These are phyloP conservation scores for Callyntrura guangdongensis DNA, from an alignment of 2,888 invertebrate genomes.

Conservation along the genomic window DNA sequence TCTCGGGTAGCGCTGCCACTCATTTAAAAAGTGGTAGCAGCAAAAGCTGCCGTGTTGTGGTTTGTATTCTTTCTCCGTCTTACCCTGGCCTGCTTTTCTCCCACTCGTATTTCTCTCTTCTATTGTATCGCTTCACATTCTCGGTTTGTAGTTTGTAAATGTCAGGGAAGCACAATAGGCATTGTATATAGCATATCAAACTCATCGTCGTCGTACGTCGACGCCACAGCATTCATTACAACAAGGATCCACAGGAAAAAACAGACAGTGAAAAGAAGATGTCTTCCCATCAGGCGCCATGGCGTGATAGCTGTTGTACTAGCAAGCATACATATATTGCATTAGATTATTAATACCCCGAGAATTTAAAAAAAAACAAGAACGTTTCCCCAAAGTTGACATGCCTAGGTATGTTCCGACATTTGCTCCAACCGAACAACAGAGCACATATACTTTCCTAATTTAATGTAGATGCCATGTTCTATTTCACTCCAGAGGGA, in stretches of 20 bases:
- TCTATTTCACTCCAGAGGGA: background rate
- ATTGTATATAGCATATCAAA: background rate
- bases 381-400: slow-evolving; percentile 17
- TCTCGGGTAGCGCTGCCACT: too few species aligned
- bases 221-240: slow-evolving; percentile 36
- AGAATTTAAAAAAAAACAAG: slow-evolving; percentile 1
- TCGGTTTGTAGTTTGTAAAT: slow-evolving; percentile 15
- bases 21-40: too few species aligned
- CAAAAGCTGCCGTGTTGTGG: background rate
- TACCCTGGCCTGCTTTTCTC: background rate
- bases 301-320: slow-evolving; percentile 34
- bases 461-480: slow-evolving; percentile 18
- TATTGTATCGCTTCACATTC: slow-evolving; percentile 2
- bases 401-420: background rate
- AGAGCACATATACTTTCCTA: background rate
- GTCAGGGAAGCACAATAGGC: slow-evolving; percentile 49
- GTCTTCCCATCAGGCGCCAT: slow-evolving; percentile 23
- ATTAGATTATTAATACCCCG: slow-evolving; percentile 54
- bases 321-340: background rate
- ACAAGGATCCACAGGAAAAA: slow-evolving; percentile 29
- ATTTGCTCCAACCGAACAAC: background rate
- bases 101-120: background rate
- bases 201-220: background rate
- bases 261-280: slow-evolving; percentile 5
- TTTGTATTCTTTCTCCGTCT: background rate